A percentile compares a stretch with the other conserved stretches of the same genome.
phyloP scores from a whole-genome alignment of 2,888 invertebrate genomes.

The Rosalia funebris region DNA sequence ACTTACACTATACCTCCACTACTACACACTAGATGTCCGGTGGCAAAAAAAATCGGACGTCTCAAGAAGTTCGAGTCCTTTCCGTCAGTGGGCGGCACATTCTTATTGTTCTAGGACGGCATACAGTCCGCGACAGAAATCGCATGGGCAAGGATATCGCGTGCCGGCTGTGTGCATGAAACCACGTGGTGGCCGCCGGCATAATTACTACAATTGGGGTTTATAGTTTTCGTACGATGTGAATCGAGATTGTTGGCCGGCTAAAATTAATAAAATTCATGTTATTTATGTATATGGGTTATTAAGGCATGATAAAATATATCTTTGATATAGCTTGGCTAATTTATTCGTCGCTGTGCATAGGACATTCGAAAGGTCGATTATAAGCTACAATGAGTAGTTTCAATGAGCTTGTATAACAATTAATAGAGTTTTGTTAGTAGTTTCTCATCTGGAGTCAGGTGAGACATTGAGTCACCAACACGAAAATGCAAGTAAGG shows the following conservation, averaged over 20 bases:
- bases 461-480: no score
- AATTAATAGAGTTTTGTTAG: no score
- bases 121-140: background rate
- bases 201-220: conserved; percentile 24
- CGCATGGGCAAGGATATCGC: background rate
- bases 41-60: conserved; percentile 52
- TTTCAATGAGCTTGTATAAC: no score
- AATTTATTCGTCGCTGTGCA: no score
- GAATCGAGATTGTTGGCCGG: conserved; percentile 14
- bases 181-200: conserved; percentile 12
- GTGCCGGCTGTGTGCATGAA: conserved; percentile 11
- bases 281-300: conserved; percentile 16
- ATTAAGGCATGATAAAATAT: conserved; percentile 4
- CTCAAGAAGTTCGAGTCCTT: conserved; percentile 56
- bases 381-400: no score
- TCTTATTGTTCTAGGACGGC: conserved; percentile 41
- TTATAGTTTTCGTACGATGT: conserved; percentile 20
- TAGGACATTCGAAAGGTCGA: no score
- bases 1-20: conserved; percentile 52
- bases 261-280: conserved; percentile 21
- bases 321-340: no score
- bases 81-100: conserved; percentile 60
- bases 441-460: no score
- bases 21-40: conserved; percentile 63
- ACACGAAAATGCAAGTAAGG: no score